These are phyloP conservation scores for Ceuthmochares aereus DNA, from an alignment of 2,113 vertebrate species.

Conservation along the genomic window DNA sequence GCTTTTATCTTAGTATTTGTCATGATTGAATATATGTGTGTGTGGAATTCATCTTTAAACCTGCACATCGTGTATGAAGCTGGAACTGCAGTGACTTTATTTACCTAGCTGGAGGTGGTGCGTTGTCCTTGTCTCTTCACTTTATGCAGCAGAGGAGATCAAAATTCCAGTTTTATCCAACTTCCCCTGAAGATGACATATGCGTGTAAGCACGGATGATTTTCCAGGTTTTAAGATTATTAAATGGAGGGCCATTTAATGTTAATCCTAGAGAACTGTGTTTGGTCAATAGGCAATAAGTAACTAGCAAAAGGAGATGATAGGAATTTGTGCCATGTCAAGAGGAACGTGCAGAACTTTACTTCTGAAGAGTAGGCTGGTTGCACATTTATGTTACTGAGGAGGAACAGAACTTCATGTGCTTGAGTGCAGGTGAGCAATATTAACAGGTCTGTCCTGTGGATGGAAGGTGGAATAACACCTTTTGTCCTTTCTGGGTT, in stretches of 20 bases:
- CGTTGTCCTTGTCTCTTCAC: background rate
- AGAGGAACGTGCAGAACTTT: background rate
- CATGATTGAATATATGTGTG: rapidly evolving
- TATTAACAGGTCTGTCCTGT: background rate
- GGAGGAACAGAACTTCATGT: background rate
- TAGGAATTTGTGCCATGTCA: background rate
- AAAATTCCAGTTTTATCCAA: background rate
- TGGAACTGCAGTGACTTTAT: background rate
- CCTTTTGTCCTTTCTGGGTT: background rate
- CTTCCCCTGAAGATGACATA: background rate
- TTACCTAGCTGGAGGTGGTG: background rate
- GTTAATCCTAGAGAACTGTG: background rate
- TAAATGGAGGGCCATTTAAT: background rate
- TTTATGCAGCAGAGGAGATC: background rate
- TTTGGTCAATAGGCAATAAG: background rate
- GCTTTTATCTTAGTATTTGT: background rate
- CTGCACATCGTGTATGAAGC: background rate
- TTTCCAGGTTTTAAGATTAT: background rate
- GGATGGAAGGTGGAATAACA: background rate
- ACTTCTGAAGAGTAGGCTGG: background rate
- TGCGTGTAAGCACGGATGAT: background rate
- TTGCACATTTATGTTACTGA: background rate
- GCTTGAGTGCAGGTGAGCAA: rapidly evolving
- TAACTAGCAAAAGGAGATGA: background rate
- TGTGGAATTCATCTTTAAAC: background rate